Base-by-base conservation (phyloP, 1,140 invertebrate genomes). In the Drosophila oshimai region DNA sequence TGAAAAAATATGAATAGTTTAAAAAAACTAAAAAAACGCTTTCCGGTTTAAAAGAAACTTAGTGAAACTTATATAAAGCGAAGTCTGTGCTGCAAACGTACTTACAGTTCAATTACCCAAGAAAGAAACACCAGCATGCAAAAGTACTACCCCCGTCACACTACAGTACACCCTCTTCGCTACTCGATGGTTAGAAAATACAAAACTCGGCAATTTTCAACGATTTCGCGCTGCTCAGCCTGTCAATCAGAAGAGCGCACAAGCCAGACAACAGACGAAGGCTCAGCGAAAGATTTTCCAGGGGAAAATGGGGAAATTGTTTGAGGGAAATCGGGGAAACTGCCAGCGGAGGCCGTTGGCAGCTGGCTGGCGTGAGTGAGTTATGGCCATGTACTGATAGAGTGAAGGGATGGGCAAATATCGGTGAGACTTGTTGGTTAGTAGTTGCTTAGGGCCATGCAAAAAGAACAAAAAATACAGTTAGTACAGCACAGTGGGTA, bases 91-190 rank as follows among this genome's bases (percentile, higher is more conserved):
- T 50, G 34, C 55, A 45, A 68, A 73, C 60, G 72, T 87, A 80
- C 75, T 87, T 87, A 87, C 81, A 86, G 71, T 86, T 86, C 81
- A 86, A 86, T 87, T 80, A 86, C 75, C 80, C 61, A 55, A 45
- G 41, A 54, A 58, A 36, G 18, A 42, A 46, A 45, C n/a, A 31
- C 57, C 61, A 65, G 58, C 26, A 65, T 49, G 57, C 58, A 20
- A 28, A 65, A 26, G 9, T 41, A n/a, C 33, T 24, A 29, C 15
- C 31, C 5, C n/a, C 15, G 2, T 22, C 24, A 28, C 22, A 28
- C 22, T 28, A n/a, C n/a, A n/a, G n/a, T n/a, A n/a, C n/a, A n/a
- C 22, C 28, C 36, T 7, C 12, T 2, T n/a, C 9, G 4, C n/a
- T 55, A 6, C 29, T 6, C 13, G 29, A 13, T 37, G 29, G 62